phyloP scores from a whole-genome alignment of 2,888 invertebrate genomes.

The Auanema freiburgensis region DNA sequence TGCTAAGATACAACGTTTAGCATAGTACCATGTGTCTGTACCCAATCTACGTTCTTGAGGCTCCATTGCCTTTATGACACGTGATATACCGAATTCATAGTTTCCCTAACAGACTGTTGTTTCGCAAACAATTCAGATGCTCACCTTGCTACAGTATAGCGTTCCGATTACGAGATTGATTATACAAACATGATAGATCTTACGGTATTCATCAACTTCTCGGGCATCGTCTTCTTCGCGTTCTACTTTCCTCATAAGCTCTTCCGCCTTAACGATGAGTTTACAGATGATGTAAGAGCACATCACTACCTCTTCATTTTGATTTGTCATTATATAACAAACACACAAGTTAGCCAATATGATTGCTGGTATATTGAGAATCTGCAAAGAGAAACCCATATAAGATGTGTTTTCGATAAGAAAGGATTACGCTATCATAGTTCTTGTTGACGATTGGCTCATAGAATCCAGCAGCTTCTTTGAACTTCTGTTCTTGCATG shows the following conservation, averaged over 20 bases:
- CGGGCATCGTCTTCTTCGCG: conserved; percentile 89
- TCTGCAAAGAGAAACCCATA: conserved; percentile 37
- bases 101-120: conserved; percentile 73
- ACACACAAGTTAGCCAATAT: conserved; percentile 97
- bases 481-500: conserved; percentile 88
- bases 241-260: conserved; percentile 93
- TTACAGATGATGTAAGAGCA: background rate
- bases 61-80: conserved; percentile 93
- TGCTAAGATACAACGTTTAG: conserved; percentile 53
- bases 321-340: conserved; percentile 97
- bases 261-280: conserved; percentile 36
- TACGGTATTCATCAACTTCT: conserved; percentile 88
- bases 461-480: conserved; percentile 95
- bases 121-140: background rate
- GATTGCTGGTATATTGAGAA: conserved; percentile 92
- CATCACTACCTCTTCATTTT: conserved; percentile 80
- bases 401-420: background rate
- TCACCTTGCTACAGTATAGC: conserved; percentile 85
- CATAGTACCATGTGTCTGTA: conserved; percentile 85
- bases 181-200: conserved; percentile 92
- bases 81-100: conserved; percentile 95
- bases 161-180: conserved; percentile 98
- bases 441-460: conserved; percentile 94
- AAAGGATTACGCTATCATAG: conserved; percentile 74
- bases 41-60: conserved; percentile 91